phyloP scores from a whole-genome alignment of 2,113 vertebrate genomes.

The Cololabis saira region DNA sequence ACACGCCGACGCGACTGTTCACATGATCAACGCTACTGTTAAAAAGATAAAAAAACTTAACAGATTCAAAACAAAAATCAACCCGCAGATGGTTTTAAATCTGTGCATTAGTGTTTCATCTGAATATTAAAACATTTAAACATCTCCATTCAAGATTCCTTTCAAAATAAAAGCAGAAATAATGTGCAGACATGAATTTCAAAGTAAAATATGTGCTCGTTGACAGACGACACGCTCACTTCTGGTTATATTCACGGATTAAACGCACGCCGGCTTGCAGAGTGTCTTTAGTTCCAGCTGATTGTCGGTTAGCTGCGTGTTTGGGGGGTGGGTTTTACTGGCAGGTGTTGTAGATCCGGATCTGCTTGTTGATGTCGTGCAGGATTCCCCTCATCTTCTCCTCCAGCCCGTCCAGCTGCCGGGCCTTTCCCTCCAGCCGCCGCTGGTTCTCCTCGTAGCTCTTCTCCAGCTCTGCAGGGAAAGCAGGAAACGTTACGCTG shows the following conservation, averaged over 20 bases:
- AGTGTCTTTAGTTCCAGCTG: constrained; percentile 2
- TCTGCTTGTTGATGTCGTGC: constrained; percentile 93
- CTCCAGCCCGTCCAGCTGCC: constrained; percentile 92
- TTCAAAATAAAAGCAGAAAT: constrained; percentile 21
- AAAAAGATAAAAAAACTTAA: background rate
- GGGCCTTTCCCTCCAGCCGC: constrained; percentile 89
- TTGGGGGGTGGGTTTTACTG: constrained; percentile 80
- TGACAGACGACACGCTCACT: constrained; percentile 4
- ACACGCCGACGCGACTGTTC: too few species aligned
- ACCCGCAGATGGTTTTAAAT: constrained; percentile 4
- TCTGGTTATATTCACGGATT: background rate
- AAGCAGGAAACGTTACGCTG: too few species aligned
- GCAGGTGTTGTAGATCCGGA: constrained; percentile 98
- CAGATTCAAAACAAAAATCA: constrained; percentile 4
- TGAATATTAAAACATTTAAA: constrained; percentile 25
- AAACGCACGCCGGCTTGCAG: background rate
- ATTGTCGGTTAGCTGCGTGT: background rate
- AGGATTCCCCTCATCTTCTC: constrained; percentile 94
- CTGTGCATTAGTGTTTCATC: constrained; percentile 1
- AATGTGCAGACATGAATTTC: constrained; percentile 16
- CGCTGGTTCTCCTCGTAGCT: constrained; percentile 91
- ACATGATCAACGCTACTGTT: too few species aligned
- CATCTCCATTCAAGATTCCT: constrained; percentile 32
- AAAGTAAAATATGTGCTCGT: constrained; percentile 25
- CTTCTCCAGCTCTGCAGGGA: constrained; percentile 88